Evolutionary conservation across 2,113 vertebrate species (phyloP).

Genomic region (human (Homo sapiens)): GRCh38 chr14:99847001-99847500

Average conservation of each 20-base stretch:
- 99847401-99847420: too few species aligned
- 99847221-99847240: not conserved
- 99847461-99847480: too few species aligned
- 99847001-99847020: slow-evolving; percentile 1
- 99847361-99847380: too few species aligned
- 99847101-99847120: not conserved
- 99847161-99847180: not conserved
- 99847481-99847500: too few species aligned
- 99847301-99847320: not conserved
- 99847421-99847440: too few species aligned
- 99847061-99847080: not conserved
- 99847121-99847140: not conserved
- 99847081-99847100: not conserved
- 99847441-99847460: too few species aligned
- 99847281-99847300: not conserved
- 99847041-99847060: not conserved
- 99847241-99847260: not conserved
- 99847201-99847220: not conserved
- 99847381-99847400: too few species aligned
- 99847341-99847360: too few species aligned
- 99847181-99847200: not conserved
- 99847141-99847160: not conserved
- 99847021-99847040: not conserved
- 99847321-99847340: not conserved
- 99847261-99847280: not conserved